phyloP scores from a whole-genome alignment of 2,797 vertebrate species.

The Myotis planiceps region DNA sequence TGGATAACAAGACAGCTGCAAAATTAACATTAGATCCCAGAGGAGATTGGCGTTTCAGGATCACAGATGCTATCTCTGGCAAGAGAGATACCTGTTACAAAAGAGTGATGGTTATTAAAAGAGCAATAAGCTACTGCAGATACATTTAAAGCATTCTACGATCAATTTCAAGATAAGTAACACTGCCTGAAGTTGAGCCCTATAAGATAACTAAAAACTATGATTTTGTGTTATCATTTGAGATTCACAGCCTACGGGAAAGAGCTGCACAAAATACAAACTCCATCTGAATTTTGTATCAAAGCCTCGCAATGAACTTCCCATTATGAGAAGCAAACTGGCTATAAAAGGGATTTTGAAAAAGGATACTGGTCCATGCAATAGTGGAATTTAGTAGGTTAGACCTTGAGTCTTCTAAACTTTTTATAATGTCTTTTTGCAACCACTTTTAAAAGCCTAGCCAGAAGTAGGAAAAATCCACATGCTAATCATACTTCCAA shows the following conservation, averaged over 20 bases:
- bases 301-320: constrained; percentile 69
- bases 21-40: constrained; percentile 43
- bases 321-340: constrained; percentile 61
- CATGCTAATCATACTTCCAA: constrained; percentile 51
- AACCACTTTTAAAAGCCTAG: constrained; percentile 3
- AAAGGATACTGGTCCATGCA: background rate
- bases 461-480: constrained; percentile 13
- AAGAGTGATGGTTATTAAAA: constrained; percentile 65
- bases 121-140: constrained; percentile 51
- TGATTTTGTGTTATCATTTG: constrained; percentile 12
- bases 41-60: constrained; percentile 10
- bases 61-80: background rate
- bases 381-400: background rate
- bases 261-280: background rate
- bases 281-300: constrained; percentile 14
- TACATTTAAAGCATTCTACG: constrained; percentile 41
- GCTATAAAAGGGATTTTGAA: background rate
- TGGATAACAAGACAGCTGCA: constrained; percentile 47
- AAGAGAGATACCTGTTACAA: constrained; percentile 53
- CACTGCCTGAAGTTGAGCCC: constrained; percentile 56
- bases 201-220: constrained; percentile 44
- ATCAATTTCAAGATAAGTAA: constrained; percentile 69
- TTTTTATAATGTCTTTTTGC: background rate
- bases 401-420: background rate
- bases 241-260: constrained; percentile 54